Evolutionary conservation across 2,888 invertebrate species (phyloP), one percentile per base, ranked within the genome.

Genomic region (Hydrotaea cyrtoneurina): DNA sequence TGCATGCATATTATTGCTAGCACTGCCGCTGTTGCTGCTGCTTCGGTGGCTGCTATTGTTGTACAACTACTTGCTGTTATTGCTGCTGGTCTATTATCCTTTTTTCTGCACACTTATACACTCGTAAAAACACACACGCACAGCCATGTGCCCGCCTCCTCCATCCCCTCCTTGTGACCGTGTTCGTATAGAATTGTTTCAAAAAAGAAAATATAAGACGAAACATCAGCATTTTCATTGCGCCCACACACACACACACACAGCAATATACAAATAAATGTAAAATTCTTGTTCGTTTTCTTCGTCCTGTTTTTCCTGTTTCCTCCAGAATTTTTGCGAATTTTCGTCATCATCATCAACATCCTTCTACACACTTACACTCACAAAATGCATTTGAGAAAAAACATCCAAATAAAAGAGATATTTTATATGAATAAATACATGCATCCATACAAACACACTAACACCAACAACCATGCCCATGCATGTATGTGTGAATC

Each of bases 1-100:
- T 75, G 78, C 57, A 77, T 62, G n/a, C 19, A 59, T 71, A 59
- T 74, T 43, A 23, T 43, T 23, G 59, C 59, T 26, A 2, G 21
- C 21, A 19, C 55, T 21, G 59, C 59, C 21, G 21, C 23, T 23
- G 57, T 11, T 57, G 8, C 17, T 19, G 66, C 19, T 19, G 39
- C 15, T 21, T 13, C 17, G 10, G 21, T 21, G 39, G 39, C 23
- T 69, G 69, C 21, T 46, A 43, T 46, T 46, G 43, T 39, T 39
- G 31, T 74, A 71, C 31, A 55, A 77, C 74, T 71, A 83, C 78
- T 74, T 80, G 69, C 39, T 74, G 50, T 66, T 66, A 66, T 66
- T 79, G 79, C 77, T 76, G 79, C 43, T 80, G 79, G 79, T 82
- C 79, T 85, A 79, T 84, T 75, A 85, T 82, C 73, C 76, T 82